phyloP scores from a whole-genome alignment of 2,113 vertebrate genomes.

The Mobula hypostoma region DNA sequence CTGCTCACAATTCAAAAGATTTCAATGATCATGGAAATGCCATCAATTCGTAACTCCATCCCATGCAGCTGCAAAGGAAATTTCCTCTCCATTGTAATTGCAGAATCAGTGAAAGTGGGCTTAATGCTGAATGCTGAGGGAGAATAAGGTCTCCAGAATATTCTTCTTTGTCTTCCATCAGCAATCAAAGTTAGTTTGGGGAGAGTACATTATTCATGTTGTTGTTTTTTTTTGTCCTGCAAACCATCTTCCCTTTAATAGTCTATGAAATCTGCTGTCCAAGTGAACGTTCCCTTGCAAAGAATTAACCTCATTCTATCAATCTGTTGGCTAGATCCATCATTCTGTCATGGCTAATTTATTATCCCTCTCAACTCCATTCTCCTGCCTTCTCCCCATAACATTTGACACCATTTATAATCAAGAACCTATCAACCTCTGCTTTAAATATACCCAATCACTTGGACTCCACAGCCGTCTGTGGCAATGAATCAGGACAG shows the following conservation, averaged over 20 bases:
- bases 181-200: not conserved
- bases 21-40: not conserved
- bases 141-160: not conserved
- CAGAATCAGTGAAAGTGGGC: too few species aligned
- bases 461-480: too few species aligned
- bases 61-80: not conserved
- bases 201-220: too few species aligned
- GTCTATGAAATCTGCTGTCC: not conserved
- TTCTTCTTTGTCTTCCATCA: not conserved
- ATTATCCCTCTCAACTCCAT: too few species aligned
- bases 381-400: too few species aligned
- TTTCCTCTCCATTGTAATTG: too few species aligned
- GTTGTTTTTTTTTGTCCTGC: too few species aligned
- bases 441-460: too few species aligned
- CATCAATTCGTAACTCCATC: not conserved
- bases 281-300: not conserved
- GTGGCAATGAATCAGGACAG: too few species aligned
- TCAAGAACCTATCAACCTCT: too few species aligned
- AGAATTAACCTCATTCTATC: not conserved
- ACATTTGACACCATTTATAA: too few species aligned
- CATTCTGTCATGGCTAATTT: too few species aligned
- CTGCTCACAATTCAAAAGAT: not conserved
- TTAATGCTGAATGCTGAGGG: not conserved
- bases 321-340: not conserved
- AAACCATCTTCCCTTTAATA: not conserved